Conservation (phyloP, 2,888 invertebrate species). For the Prosopocoilus inquinatus region DNA sequence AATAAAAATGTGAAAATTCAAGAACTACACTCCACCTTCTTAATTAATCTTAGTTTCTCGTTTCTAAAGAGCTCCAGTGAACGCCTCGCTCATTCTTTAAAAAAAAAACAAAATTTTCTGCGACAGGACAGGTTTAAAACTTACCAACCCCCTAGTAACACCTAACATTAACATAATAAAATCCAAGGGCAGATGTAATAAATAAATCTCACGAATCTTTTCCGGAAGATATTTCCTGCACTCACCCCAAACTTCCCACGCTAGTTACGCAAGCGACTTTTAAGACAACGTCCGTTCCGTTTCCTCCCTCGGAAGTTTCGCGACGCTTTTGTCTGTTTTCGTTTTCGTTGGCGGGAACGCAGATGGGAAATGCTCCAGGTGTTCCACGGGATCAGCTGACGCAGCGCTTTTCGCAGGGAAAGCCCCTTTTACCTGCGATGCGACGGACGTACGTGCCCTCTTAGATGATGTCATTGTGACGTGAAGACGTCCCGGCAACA, state of each 20-base stretch:
- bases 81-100: no score
- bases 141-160: no score
- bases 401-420: constrained; percentile 5
- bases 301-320: constrained; percentile 14
- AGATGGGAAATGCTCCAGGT: constrained; percentile 7
- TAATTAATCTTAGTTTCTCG: no score
- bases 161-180: no score
- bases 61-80: no score
- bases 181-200: no score
- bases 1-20: no score
- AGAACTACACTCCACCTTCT: no score
- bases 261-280: constrained; percentile 2
- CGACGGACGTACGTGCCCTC: neutral
- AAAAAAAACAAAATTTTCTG: no score
- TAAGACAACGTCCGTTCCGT: constrained; percentile 14
- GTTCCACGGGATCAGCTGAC: constrained; percentile 5
- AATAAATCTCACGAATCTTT: no score
- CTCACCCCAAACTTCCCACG: constrained; percentile 16
- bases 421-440: neutral
- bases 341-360: constrained; percentile 17
- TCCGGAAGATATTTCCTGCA: constrained; percentile 3
- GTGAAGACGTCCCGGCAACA: neutral
- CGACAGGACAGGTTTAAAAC: no score
- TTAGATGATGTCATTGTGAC: neutral
- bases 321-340: constrained; percentile 12